A percentile compares a stretch with the other conserved stretches of the same genome.
These are phyloP conservation scores for Podarcis muralis DNA, from an alignment of 2,113 vertebrate genomes.

Conservation along the genomic window DNA sequence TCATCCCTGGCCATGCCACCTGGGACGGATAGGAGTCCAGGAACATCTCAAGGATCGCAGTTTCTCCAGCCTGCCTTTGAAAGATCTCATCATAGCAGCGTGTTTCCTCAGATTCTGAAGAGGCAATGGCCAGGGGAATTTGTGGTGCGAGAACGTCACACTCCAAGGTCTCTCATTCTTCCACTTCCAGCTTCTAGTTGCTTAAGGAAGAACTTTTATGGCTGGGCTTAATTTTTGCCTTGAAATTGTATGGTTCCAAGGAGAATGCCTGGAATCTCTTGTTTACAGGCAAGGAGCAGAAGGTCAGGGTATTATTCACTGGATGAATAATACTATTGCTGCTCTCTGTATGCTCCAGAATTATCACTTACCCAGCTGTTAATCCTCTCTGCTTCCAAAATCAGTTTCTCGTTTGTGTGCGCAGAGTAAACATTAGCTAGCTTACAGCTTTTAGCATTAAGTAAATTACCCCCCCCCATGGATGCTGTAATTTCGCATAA, in stretches of 20 bases:
- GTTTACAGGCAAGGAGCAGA: slow-evolving; percentile 65
- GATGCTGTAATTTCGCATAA: not conserved
- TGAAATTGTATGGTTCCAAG: slow-evolving; percentile 56
- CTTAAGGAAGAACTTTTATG: slow-evolving; percentile 59
- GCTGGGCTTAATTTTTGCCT: slow-evolving; percentile 48
- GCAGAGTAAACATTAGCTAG: not conserved
- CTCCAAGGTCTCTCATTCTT: slow-evolving; percentile 70
- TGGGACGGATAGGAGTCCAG: too few relatives aligned
- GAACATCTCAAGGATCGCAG: too few relatives aligned
- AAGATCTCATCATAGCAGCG: accelerated
- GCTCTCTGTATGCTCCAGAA: slow-evolving; percentile 31
- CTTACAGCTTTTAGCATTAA: not conserved
- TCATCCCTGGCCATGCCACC: too few relatives aligned
- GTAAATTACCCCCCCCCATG: not conserved
- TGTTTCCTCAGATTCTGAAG: slow-evolving; percentile 49
- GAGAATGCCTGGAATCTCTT: slow-evolving; percentile 72
- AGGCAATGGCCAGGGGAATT: slow-evolving; percentile 43
- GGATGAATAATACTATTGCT: slow-evolving; percentile 32
- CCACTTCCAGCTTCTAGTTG: slow-evolving; percentile 62
- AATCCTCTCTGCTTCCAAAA: not conserved
- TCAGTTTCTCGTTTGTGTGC: not conserved
- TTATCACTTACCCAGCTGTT: not conserved
- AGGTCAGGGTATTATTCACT: slow-evolving; percentile 54
- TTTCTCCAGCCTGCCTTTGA: not conserved
- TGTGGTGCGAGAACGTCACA: slow-evolving; percentile 47